Base-by-base conservation (phyloP, 2,888 invertebrate genomes). In the Synanthedon vespiformis region DNA sequence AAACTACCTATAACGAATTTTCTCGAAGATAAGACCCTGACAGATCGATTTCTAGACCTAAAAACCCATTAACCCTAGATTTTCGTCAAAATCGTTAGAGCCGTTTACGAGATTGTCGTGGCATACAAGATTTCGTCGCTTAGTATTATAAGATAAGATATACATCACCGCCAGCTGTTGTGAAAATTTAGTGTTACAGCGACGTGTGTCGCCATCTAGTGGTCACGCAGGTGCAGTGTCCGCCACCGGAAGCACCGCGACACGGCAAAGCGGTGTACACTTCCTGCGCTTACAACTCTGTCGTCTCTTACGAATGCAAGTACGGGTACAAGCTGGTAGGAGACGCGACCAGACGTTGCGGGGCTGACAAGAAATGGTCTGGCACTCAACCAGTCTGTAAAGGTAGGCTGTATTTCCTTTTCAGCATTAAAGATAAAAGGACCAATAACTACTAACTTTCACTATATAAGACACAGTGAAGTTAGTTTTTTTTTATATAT, bases 291-390 rank as follows among this genome's bases (percentile, higher is more conserved):
- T 99, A 97, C 90, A 97, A 98, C 77, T 96, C 98, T 0, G 93
- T 96, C 56, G 96, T 98, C 18, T 94, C 94, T 51, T 99, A 99
- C 83, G 96, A 96, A 72, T 99, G 99, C 89, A 94, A 95, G 70
- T 95, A 96, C 69, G 98, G 98, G 10, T 98, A 94, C 84, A 93
- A 95, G 56, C 89, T 99, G 56, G 91, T 95, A 8, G 99, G 99
- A 0, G 95, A 96, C 58, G 91, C 93, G 12, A 97, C 97, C 2
- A 89, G 99, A 61, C 89, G 95, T 49, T 99, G 99, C 77, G 95
- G 96, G 1, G 95, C 97, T 0, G 97, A 98, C 79, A 93, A 95
- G 73, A 94, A 94, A 71, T 99, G 99, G 99, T 94, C 95, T 18
- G 98, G 97, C 41, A 89, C 91, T n/a, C 92, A 94, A 63, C 98